phyloP scores from a whole-genome alignment of 2,113 vertebrate species.

The Spea multiplicata region DNA sequence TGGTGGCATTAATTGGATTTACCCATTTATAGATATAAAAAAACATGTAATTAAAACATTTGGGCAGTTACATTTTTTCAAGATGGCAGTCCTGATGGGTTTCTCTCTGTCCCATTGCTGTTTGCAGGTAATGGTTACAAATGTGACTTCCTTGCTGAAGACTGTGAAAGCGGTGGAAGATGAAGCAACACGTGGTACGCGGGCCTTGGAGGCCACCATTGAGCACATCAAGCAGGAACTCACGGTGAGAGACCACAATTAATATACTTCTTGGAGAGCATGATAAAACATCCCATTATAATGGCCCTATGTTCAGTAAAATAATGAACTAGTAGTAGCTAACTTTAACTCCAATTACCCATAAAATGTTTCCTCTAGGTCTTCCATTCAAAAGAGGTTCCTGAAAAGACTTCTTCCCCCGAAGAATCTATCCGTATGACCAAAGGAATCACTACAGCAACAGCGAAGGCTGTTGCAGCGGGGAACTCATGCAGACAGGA shows the following conservation, averaged over 20 bases:
- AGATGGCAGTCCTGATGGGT: not conserved
- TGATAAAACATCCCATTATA: too few relatives aligned
- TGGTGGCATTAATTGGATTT: too few relatives aligned
- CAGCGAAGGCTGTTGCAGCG: constrained; percentile 95
- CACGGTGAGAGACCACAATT: constrained; percentile 68
- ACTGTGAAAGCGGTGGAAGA: constrained; percentile 98
- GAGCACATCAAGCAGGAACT: constrained; percentile 98
- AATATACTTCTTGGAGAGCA: too few relatives aligned
- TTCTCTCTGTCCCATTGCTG: not conserved
- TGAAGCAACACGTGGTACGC: constrained; percentile 94
- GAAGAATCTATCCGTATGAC: constrained; percentile 98
- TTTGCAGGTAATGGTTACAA: constrained; percentile 95
- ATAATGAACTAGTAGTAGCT: too few relatives aligned
- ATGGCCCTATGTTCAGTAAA: too few relatives aligned
- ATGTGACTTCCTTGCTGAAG: constrained; percentile 96
- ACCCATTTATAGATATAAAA: too few relatives aligned
- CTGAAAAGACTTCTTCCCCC: constrained; percentile 86
- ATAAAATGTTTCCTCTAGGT: constrained; percentile 66
- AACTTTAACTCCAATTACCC: not conserved
- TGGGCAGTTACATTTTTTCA: not conserved
- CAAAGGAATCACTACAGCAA: constrained; percentile 96
- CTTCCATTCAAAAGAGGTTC: constrained; percentile 87
- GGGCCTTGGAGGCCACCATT: constrained; percentile 93
- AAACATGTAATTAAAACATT: not conserved
- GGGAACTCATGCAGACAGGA: constrained; percentile 96